phyloP scores from a whole-genome alignment of 92 coral and sea anemone genomes.

The Zoanthus sociatus region DNA sequence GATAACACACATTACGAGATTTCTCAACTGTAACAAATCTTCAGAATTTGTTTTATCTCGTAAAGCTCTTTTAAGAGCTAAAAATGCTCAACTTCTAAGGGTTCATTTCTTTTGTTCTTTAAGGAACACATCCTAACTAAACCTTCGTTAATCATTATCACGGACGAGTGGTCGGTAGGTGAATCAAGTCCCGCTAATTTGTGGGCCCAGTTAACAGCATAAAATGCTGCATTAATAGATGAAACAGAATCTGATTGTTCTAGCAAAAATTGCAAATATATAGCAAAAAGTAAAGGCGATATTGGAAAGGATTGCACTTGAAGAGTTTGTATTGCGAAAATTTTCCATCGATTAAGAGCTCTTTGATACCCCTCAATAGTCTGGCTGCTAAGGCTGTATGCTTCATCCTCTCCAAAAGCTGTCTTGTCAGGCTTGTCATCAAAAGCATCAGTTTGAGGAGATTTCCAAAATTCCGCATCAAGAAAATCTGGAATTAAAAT shows the following conservation, averaged over 20 bases:
- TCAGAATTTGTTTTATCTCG: conserved; percentile 30
- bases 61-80: neutral
- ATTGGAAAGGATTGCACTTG: conserved; percentile 45
- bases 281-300: conserved; percentile 44
- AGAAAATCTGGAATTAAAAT: conserved; percentile 23
- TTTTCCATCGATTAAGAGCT: conserved; percentile 44
- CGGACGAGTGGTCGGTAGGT: conserved; percentile 37
- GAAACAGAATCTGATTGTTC: conserved; percentile 34
- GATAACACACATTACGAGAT: conserved; percentile 16
- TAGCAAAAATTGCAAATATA: conserved; percentile 10
- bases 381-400: conserved; percentile 46
- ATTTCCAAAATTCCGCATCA: conserved; percentile 30
- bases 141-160: conserved; percentile 45
- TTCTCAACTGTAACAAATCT: conserved; percentile 22
- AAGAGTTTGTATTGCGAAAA: conserved; percentile 39
- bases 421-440: conserved; percentile 1
- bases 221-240: conserved; percentile 41
- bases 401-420: conserved; percentile 33
- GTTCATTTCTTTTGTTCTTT: conserved; percentile 36
- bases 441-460: conserved; percentile 1
- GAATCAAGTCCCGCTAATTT: conserved; percentile 33
- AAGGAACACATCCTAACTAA: conserved; percentile 37
- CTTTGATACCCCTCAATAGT: conserved; percentile 50
- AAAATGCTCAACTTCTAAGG: conserved; percentile 36
- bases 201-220: conserved; percentile 47